These are phyloP conservation scores for Nautilus pompilius DNA, from an alignment of 1,140 invertebrate species.

Conservation along the genomic window DNA sequence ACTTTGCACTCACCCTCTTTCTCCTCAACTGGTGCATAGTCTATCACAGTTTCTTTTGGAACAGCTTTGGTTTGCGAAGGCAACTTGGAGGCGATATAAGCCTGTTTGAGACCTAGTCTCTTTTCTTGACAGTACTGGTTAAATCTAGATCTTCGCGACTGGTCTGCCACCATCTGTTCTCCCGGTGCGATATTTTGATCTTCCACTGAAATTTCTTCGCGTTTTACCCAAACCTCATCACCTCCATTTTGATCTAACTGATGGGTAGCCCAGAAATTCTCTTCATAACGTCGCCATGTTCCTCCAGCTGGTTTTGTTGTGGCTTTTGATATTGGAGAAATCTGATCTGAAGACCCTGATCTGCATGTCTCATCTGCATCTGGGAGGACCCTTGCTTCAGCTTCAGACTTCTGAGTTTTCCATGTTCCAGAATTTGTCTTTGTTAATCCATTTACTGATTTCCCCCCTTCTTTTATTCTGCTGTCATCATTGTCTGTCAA, in stretches of 20 bases:
- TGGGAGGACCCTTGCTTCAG: slow-evolving; percentile 24
- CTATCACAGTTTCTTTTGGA: slow-evolving; percentile 6
- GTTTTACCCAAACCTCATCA: slow-evolving; percentile 22
- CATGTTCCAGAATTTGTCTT: slow-evolving; percentile 34
- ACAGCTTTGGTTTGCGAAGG: not conserved
- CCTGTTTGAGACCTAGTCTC: no score
- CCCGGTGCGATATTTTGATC: no score
- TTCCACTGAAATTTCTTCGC: slow-evolving; percentile 4
- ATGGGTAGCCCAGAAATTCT: not conserved
- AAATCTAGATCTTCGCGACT: no score
- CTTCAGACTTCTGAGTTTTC: slow-evolving; percentile 35
- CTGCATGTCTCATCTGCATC: slow-evolving; percentile 45
- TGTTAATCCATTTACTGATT: not conserved
- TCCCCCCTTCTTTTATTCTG: not conserved
- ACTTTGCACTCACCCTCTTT: no score
- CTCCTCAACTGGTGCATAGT: not conserved
- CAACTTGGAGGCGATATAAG: not conserved
- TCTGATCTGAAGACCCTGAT: no score
- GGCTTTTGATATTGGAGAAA: slow-evolving; percentile 1
- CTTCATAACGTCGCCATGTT: not conserved
- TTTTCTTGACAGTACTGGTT: no score
- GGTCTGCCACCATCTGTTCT: no score
- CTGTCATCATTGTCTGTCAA: not conserved
- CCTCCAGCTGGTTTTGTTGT: not conserved
- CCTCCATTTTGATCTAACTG: slow-evolving; percentile 38